These are phyloP conservation scores for Hypanus sabinus DNA, from an alignment of 2,113 vertebrate genomes.

Conservation along the genomic window DNA sequence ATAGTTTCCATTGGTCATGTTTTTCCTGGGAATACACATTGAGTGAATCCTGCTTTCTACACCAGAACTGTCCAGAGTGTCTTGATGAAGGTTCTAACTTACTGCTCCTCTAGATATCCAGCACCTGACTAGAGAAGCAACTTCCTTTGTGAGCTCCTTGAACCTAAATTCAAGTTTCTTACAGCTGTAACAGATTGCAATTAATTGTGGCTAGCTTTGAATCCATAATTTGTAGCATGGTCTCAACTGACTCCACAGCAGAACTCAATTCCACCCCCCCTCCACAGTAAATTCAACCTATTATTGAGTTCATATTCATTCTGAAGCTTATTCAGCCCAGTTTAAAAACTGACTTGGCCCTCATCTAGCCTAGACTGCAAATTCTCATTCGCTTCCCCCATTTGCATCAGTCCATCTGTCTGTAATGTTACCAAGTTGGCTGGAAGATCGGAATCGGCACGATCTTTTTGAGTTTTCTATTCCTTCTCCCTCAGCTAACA, in stretches of 20 bases:
- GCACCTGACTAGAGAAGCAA: background rate
- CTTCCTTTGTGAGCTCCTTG: conserved; percentile 18
- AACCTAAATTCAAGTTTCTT: conserved; percentile 12
- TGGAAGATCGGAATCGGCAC: background rate
- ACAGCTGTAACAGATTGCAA: background rate
- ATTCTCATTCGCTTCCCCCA: background rate
- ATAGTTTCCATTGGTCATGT: background rate
- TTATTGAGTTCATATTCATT: background rate
- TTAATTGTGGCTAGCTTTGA: background rate
- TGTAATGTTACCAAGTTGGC: background rate
- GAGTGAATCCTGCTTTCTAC: background rate
- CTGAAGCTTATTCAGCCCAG: background rate
- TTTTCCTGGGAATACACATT: background rate
- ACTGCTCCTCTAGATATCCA: background rate
- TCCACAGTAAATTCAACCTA: background rate
- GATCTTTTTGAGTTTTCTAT: conserved; percentile 3
- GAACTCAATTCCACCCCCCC: background rate
- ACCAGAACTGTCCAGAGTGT: background rate
- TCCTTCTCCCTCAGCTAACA: background rate
- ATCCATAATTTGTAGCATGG: background rate
- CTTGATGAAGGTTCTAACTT: background rate
- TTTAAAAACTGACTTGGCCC: background rate
- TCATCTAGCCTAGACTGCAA: background rate
- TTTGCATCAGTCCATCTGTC: background rate
- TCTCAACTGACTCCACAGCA: background rate